A percentile compares a stretch with the other conserved stretches of the same genome.
phyloP scores from a whole-genome alignment of 1,140 invertebrate species.

The Cataglyphis hispanica region DNA sequence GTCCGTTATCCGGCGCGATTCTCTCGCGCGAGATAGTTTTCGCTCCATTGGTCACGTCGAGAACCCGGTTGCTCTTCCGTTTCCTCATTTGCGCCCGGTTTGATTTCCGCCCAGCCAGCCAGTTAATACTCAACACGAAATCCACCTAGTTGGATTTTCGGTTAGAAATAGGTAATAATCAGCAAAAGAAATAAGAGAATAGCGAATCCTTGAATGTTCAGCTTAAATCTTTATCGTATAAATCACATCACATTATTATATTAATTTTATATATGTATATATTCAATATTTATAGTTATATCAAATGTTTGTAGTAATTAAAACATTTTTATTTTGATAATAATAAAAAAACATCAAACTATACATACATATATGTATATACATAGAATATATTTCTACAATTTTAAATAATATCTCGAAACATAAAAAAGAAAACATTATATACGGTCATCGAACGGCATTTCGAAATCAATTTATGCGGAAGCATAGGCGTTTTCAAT shows the following conservation, averaged over 20 bases:
- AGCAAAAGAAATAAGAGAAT: not conserved
- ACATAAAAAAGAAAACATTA: slow-evolving; percentile 13
- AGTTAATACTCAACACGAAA: slow-evolving; percentile 12
- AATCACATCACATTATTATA: not conserved
- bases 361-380: too few relatives aligned
- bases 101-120: slow-evolving; percentile 39
- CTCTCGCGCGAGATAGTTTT: slow-evolving; percentile 44
- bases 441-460: slow-evolving; percentile 1
- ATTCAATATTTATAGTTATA: not conserved
- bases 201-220: not conserved
- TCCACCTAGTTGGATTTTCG: not conserved
- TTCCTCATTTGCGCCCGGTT: slow-evolving; percentile 3
- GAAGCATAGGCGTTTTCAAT: slow-evolving; percentile 68
- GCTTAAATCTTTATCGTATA: not conserved
- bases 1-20: slow-evolving; percentile 22
- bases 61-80: slow-evolving; percentile 40
- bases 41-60: slow-evolving; percentile 23
- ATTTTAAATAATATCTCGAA: slow-evolving; percentile 22
- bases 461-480: slow-evolving; percentile 57
- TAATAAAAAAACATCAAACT: not conserved
- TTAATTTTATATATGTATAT: not conserved
- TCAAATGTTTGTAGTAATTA: not conserved
- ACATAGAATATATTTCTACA: not conserved
- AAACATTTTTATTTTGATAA: not conserved
- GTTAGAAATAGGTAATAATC: not conserved